phyloP scores from a whole-genome alignment of 1,140 invertebrate genomes.

The Drosophila murphyi region DNA sequence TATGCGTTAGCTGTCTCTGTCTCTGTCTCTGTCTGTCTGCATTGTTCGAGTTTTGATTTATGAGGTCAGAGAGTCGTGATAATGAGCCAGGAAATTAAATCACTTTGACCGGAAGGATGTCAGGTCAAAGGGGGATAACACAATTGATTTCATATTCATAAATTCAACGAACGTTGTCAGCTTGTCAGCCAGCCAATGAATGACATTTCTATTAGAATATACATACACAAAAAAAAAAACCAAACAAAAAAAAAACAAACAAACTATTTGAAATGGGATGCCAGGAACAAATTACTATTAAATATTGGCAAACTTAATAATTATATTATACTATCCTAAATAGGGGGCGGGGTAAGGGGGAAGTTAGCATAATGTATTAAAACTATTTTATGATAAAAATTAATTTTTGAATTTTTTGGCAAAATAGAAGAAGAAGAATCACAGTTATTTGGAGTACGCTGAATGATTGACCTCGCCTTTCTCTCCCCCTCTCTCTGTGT shows the following conservation, averaged over 20 bases:
- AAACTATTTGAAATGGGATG: no score
- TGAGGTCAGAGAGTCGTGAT: conserved; percentile 82
- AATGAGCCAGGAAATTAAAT: conserved; percentile 84
- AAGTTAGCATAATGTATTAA: no score
- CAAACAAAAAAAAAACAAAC: background rate
- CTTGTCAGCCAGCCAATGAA: conserved; percentile 48
- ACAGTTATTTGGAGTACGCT: no score
- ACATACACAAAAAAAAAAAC: background rate
- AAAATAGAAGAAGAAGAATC: no score
- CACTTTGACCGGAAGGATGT: conserved; percentile 83
- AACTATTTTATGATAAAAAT: no score
- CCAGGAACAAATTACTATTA: no score
- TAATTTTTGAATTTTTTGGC: no score
- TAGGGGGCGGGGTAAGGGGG: no score
- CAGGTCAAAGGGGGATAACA: conserved; percentile 81
- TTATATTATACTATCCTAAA: no score
- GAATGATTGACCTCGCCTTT: background rate
- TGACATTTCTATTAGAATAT: conserved; percentile 37
- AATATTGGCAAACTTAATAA: no score
- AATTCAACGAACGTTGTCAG: conserved; percentile 79
- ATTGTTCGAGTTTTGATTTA: conserved; percentile 77
- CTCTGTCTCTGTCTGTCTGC: conserved; percentile 41
- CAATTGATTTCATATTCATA: conserved; percentile 83
- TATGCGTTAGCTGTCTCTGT: conserved; percentile 1
- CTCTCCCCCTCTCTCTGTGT: background rate